Conservation (phyloP, 23 tunicate species). For the Ascidia mentula region DNA sequence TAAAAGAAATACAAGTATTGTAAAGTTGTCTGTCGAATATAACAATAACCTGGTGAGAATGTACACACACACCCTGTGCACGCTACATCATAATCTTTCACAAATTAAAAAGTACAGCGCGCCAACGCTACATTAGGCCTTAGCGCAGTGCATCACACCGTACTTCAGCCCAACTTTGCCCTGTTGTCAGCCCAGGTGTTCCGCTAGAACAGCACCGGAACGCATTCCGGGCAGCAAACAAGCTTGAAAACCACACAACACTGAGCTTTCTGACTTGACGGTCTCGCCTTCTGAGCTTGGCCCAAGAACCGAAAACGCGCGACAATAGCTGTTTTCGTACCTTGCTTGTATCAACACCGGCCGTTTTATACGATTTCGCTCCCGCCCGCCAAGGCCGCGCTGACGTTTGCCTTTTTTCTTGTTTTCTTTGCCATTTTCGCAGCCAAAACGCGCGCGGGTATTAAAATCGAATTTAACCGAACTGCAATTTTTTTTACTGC, state of each 20-base stretch:
- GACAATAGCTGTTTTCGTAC: background rate
- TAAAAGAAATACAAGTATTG: no score
- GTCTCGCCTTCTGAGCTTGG: background rate
- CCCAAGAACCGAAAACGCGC: background rate
- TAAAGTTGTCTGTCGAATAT: no score
- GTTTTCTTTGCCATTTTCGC: background rate
- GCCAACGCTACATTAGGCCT: no score
- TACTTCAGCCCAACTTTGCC: no score
- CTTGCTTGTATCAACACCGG: background rate
- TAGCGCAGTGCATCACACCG: no score
- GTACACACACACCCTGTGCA: no score
- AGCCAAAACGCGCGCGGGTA: background rate
- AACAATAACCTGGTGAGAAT: no score
- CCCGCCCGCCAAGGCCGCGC: no score
- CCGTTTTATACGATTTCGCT: background rate
- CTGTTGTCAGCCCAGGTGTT: no score
- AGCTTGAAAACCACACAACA: constrained; percentile 1
- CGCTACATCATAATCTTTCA: no score
- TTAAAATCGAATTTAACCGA: background rate
- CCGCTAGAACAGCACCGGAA: no score
- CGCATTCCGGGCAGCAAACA: background rate
- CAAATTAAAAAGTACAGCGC: no score
- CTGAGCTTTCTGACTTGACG: background rate
- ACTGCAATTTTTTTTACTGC: background rate
- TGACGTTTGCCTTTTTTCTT: background rate